These are phyloP conservation scores for Zosterops lateralis DNA, from an alignment of 2,113 vertebrate species.

Conservation along the genomic window DNA sequence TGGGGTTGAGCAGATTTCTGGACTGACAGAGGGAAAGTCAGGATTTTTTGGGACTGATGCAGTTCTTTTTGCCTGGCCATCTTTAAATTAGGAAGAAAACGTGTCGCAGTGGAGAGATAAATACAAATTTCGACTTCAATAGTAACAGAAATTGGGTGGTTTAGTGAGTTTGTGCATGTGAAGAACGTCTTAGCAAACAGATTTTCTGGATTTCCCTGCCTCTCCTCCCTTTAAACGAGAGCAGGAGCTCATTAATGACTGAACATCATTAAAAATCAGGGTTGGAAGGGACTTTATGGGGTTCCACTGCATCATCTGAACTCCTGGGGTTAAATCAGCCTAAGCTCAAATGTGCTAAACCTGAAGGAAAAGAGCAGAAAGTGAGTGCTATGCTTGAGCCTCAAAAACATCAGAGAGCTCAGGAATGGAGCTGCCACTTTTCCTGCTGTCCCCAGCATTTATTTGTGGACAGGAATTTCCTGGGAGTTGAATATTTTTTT, in stretches of 20 bases:
- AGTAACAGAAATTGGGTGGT: neutral
- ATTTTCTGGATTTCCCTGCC: neutral
- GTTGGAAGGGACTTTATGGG: neutral
- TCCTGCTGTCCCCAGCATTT: neutral
- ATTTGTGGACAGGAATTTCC: neutral
- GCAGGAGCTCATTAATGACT: neutral
- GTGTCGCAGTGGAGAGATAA: accelerated
- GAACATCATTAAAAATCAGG: neutral
- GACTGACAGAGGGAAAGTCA: neutral
- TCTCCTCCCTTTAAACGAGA: neutral
- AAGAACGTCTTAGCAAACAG: neutral
- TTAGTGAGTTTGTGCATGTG: neutral
- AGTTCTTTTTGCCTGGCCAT: neutral
- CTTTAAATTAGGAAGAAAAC: neutral
- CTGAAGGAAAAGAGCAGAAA: neutral
- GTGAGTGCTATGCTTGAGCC: accelerated
- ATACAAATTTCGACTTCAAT: neutral
- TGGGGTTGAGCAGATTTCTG: neutral
- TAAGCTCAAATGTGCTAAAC: accelerated
- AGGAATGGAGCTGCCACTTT: neutral
- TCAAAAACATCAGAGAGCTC: accelerated
- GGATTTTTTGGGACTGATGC: neutral
- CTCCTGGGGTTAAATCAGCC: neutral
- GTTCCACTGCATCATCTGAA: neutral
- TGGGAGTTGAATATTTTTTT: neutral